Evolutionary conservation across 2,888 invertebrate species (phyloP), one percentile per base, ranked within the genome.

Genomic region (Phyllotreta cruciferae): DNA sequence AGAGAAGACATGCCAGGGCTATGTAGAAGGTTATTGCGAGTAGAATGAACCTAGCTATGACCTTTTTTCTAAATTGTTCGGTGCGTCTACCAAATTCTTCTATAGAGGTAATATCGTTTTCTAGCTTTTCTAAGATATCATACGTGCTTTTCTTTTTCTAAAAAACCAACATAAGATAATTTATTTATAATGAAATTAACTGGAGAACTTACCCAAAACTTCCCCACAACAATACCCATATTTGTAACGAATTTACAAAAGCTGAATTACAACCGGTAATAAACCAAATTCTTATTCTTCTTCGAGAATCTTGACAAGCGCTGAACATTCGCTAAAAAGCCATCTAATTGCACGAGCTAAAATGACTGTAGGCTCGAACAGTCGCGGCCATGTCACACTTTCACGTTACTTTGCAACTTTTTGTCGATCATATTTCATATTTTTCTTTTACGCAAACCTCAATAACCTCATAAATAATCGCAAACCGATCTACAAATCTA

Each of bases 11-110:
- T 6, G 91, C 91, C 66, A 89, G 87, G 47, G 90, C 90, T 3
- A 90, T 77, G 9, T 88, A 88, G 41, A 91, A 87, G 2, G 90
- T 89, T 70, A 88, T 86, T 38, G 72, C 72, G 35, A 90, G 79
- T 37, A 90, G 85, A 56, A 96, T 41, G 60, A 74, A 87, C 73
- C 90, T 88, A 44, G 92, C 92, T 53, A 95, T 90, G 67, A 94
- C 88, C 54, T 89, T 88, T 77, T 92, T 92, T 79, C 93, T 92
- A 45, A 86, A 87, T 76, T 90, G 88, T 78, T 95, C 91, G 14
- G 94, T 94, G 75, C 86, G 88, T 56, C 88, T 85, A 11, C 91
- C 88, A 83, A 91, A 93, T 76, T 89, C 86, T 77, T 96, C 93
- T 61, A 96, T 91, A 38, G 86, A 84, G 73, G 88, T 88, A 56